Percentiles rank a stretch among this genome's conserved stretches.
phyloP scores from a whole-genome alignment of 64 coral and sea anemone genomes.

The Actinia tenebrosa region DNA sequence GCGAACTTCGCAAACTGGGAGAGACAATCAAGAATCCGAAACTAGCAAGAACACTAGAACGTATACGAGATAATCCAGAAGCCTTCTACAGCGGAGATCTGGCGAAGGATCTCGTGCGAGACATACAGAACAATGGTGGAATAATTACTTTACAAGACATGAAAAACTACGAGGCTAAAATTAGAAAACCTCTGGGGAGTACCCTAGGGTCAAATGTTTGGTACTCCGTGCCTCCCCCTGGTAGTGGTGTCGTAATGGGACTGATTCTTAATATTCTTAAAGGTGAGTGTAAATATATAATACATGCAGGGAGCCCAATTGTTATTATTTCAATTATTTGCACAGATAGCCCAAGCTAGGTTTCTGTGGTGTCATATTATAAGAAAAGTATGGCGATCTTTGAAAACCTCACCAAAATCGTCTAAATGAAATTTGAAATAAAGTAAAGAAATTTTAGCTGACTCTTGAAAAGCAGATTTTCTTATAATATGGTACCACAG shows the following conservation, averaged over 20 bases:
- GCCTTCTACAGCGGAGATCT: constrained; percentile 71
- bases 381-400: too few relatives aligned
- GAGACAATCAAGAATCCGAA: constrained; percentile 56
- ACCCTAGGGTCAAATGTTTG: constrained; percentile 26
- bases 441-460: too few relatives aligned
- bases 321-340: background rate
- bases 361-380: too few relatives aligned
- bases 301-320: too few relatives aligned
- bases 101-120: constrained; percentile 61
- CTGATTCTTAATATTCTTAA: constrained; percentile 83
- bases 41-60: constrained; percentile 62
- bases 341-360: background rate
- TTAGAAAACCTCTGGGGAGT: constrained; percentile 33
- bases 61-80: constrained; percentile 72
- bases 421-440: too few relatives aligned
- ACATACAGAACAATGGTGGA: constrained; percentile 38
- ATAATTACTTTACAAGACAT: constrained; percentile 63
- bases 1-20: constrained; percentile 33
- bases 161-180: constrained; percentile 32
- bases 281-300: constrained; percentile 31
- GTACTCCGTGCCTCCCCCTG: constrained; percentile 59
- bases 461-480: too few relatives aligned
- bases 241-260: constrained; percentile 58
- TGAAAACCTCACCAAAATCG: too few relatives aligned
- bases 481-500: too few relatives aligned